Conservation (phyloP, 2,797 vertebrate genomes). For the Hyperoplus immaculatus region DNA sequence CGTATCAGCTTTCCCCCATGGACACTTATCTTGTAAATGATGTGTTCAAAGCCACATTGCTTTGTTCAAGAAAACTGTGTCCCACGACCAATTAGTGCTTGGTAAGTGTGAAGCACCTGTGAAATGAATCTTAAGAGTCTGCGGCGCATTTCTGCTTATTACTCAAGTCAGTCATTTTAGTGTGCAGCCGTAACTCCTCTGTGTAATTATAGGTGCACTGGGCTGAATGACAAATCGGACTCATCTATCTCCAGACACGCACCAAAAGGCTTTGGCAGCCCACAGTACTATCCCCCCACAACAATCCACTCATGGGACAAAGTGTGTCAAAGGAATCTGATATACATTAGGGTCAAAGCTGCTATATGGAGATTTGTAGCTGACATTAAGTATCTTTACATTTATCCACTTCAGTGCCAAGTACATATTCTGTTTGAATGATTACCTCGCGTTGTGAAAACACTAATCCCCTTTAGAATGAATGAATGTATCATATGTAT, state of each 20-base stretch:
- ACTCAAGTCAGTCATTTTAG: constrained; percentile 68
- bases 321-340: constrained; percentile 22
- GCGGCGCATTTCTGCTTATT: constrained; percentile 55
- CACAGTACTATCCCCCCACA: constrained; percentile 26
- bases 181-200: constrained; percentile 61
- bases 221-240: constrained; percentile 67
- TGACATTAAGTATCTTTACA: constrained; percentile 21
- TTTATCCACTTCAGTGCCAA: constrained; percentile 18
- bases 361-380: constrained; percentile 7
- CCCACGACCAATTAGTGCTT: constrained; percentile 60
- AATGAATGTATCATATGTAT: constrained; percentile 18
- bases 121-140: constrained; percentile 63
- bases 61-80: constrained; percentile 47
- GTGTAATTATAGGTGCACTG: constrained; percentile 69
- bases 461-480: constrained; percentile 26
- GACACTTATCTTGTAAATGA: constrained; percentile 26
- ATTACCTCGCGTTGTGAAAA: constrained; percentile 10
- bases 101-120: constrained; percentile 71
- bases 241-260: constrained; percentile 65
- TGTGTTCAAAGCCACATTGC: constrained; percentile 28
- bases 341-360: constrained; percentile 11
- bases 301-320: constrained; percentile 31
- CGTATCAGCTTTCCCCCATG: constrained; percentile 2
- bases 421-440: background rate
- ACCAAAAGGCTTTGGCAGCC: constrained; percentile 39